phyloP scores from a whole-genome alignment of 2,888 invertebrate species.

The Drosophila borborema region DNA sequence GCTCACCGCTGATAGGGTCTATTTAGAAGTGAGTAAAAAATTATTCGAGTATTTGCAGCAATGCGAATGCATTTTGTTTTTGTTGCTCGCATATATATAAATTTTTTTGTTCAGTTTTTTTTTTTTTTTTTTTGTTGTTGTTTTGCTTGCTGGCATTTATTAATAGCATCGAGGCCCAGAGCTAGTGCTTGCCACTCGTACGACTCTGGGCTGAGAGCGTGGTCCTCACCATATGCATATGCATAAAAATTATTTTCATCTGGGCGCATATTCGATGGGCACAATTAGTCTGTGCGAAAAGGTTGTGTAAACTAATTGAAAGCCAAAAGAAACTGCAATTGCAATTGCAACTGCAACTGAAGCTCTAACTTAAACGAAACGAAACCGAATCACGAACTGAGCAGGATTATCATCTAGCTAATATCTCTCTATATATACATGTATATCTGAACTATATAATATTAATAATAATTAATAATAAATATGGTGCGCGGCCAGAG shows the following conservation, averaged over 20 bases:
- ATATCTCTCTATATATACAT: neutral
- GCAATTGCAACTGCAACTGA: neutral
- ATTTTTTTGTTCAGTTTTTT: neutral
- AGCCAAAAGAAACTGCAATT: conserved; percentile 8
- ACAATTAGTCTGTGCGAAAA: conserved; percentile 58
- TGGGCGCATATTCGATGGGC: conserved; percentile 42
- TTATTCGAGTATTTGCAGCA: conserved; percentile 41
- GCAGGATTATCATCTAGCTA: conserved; percentile 22
- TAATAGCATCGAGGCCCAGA: conserved; percentile 63
- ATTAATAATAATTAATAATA: neutral
- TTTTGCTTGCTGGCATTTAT: conserved; percentile 31
- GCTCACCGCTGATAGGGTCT: conserved; percentile 37
- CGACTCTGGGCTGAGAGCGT: conserved; percentile 22
- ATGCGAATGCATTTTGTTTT: conserved; percentile 19
- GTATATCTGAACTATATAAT: neutral
- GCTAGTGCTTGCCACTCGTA: conserved; percentile 29
- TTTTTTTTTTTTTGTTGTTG: neutral
- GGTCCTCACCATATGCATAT: conserved; percentile 17
- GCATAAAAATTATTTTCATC: conserved; percentile 45
- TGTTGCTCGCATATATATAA: neutral
- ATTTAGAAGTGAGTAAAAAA: conserved; percentile 49
- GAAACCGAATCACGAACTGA: conserved; percentile 1
- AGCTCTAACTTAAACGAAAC: neutral
- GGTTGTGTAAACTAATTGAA: conserved; percentile 53
- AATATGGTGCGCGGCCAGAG: conserved; percentile 28